A percentile compares a stretch with the other conserved stretches of the same genome.
Conservation (phyloP, 1,140 invertebrate genomes). For the Drosophila athabasca region DNA sequence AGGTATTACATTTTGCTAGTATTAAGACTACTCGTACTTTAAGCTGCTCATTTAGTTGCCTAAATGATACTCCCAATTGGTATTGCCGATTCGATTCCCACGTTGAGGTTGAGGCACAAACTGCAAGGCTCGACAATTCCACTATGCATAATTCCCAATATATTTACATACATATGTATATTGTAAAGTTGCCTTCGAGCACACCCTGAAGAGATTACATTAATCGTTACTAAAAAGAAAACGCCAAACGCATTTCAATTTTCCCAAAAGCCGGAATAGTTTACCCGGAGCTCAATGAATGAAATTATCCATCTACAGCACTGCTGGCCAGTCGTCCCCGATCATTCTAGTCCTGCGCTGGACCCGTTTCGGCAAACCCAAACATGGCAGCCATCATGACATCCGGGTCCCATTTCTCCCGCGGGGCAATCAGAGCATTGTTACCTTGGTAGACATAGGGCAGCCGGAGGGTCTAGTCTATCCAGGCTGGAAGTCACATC, state of each 20-base stretch:
- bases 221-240: constrained; percentile 64
- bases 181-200: too few species aligned
- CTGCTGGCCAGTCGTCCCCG: neutral
- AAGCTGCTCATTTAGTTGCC: constrained; percentile 48
- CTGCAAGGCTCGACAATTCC: constrained; percentile 4
- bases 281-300: too few species aligned
- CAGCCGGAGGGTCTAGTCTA: constrained; percentile 95
- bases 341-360: constrained; percentile 31
- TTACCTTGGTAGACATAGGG: constrained; percentile 94
- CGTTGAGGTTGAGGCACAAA: neutral
- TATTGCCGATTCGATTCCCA: neutral
- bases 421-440: constrained; percentile 88
- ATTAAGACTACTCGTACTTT: constrained; percentile 44
- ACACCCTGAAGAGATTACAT: constrained; percentile 69
- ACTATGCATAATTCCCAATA: constrained; percentile 37
- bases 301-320: neutral
- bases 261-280: neutral
- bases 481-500: too few species aligned
- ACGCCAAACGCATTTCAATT: constrained; percentile 9
- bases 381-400: constrained; percentile 87
- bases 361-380: constrained; percentile 87
- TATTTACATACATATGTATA: neutral
- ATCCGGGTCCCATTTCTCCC: constrained; percentile 85
- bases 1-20: constrained; percentile 67
- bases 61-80: constrained; percentile 21